Percentiles rank a stretch among this genome's conserved stretches.
Conservation (phyloP, 1,140 invertebrate species). For the Nephila pilipes region DNA sequence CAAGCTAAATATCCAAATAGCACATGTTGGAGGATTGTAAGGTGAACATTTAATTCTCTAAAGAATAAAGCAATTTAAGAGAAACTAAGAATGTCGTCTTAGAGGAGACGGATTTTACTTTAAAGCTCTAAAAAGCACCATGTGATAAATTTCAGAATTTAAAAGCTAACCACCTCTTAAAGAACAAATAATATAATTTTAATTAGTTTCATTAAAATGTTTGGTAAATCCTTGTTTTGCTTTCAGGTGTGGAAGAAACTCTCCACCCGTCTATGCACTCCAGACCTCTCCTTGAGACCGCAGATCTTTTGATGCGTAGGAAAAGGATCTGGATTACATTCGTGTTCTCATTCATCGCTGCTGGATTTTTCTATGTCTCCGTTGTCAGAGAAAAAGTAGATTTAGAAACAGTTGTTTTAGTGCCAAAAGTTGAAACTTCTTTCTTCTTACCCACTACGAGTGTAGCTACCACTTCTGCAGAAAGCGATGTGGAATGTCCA, state of each 20-base stretch:
- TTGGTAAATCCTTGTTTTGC: no score
- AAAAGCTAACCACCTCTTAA: no score
- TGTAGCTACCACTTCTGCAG: background rate
- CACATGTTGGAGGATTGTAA: no score
- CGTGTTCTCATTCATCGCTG: background rate
- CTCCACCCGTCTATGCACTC: background rate
- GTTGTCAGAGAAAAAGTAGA: background rate
- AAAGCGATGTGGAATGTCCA: background rate
- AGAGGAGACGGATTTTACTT: no score
- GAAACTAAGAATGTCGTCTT: no score
- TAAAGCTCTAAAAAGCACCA: no score
- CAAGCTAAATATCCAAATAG: no score
- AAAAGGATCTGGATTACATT: background rate
- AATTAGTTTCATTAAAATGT: no score
- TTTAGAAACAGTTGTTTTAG: background rate
- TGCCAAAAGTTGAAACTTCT: background rate
- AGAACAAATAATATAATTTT: no score
- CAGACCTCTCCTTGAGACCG: background rate
- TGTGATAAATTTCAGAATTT: no score
- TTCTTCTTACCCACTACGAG: background rate
- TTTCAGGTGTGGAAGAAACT: background rate
- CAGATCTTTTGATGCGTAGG: background rate
- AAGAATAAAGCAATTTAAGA: no score
- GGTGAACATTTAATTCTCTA: no score
- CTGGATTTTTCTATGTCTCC: background rate